A percentile compares a stretch with the other conserved stretches of the same genome.
Conservation (phyloP, 2,113 vertebrate species). For the Dolichallabes microphthalmus region DNA sequence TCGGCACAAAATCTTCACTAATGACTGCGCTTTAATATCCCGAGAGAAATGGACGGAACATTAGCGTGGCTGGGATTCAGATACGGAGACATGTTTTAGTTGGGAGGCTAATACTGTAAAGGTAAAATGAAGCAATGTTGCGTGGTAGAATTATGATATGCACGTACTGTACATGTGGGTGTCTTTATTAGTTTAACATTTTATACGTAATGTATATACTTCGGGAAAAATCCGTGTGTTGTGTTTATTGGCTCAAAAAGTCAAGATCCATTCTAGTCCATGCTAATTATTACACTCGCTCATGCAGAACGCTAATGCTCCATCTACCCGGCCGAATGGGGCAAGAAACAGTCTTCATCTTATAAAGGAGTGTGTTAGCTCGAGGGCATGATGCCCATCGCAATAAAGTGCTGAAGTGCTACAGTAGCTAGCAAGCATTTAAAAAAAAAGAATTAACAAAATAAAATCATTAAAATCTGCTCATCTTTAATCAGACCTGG, state of each 20-base stretch:
- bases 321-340: neutral
- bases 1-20: conserved; percentile 42
- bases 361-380: neutral
- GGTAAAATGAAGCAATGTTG: neutral
- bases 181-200: neutral
- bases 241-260: neutral
- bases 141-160: neutral
- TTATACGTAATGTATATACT: too few relatives aligned
- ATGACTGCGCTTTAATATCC: conserved; percentile 50
- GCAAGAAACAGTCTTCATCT: conserved; percentile 1
- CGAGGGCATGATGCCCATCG: conserved; percentile 6
- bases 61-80: neutral
- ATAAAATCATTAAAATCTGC: neutral
- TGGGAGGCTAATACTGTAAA: conserved; percentile 5
- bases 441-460: neutral
- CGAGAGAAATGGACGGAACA: conserved; percentile 28
- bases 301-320: conserved; percentile 3
- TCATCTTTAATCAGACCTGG: neutral
- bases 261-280: neutral
- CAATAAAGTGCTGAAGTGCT: neutral
- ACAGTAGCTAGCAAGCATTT: conserved; percentile 19
- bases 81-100: neutral
- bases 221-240: too few relatives aligned
- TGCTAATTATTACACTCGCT: conserved; percentile 1
- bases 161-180: neutral